Evolutionary conservation across 2,113 vertebrate genomes (phyloP), one percentile per base, ranked within the genome.

Genomic region (Pedetes capensis): DNA sequence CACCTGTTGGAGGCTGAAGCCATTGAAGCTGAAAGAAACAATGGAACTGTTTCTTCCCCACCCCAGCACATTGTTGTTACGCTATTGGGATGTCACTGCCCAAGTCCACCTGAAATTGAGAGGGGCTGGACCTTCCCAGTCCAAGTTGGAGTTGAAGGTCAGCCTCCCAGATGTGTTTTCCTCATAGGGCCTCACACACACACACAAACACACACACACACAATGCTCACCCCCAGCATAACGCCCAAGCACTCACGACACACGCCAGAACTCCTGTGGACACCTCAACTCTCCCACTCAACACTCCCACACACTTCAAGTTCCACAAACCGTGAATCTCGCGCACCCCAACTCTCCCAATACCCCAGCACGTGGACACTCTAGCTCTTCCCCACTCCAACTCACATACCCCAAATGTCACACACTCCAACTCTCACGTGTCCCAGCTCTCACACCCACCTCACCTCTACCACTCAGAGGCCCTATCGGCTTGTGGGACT

Each of bases 31-130:
- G 64, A 85, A 39, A n/a, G 22, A 7, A 37, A 23, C 1, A 34
- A 47, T 4, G 37, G 66, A 34, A 4, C 0, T 1, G 57, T 4
- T 22, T 76, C 74, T 76, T 49, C 47, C 51, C 1, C 34, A 32
- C 44, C 44, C 39, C 23, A 37, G 6, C 81, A 61, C 13, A 49
- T 11, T n/a, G 5, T 12, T 2, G 0, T 39, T 39, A 25, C 11
- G 3, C 3, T 25, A 7, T 13, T 9, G 8, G 3, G 1, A 42
- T 0, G 22, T 39, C 49, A 53, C 6, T 34, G 23, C 22, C 47
- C 51, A 72, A 23, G 10, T 39, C 51, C 20, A 12, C 39, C 29
- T 13, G 51, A 57, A 83, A 51, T 39, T 39, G 47, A n/a, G 16
- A 55, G 17, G 34, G 55, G 2, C 47, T 18, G 12, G 59, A 22